Conservation (phyloP, 2,888 invertebrate genomes). For the Uropetala carovei region DNA sequence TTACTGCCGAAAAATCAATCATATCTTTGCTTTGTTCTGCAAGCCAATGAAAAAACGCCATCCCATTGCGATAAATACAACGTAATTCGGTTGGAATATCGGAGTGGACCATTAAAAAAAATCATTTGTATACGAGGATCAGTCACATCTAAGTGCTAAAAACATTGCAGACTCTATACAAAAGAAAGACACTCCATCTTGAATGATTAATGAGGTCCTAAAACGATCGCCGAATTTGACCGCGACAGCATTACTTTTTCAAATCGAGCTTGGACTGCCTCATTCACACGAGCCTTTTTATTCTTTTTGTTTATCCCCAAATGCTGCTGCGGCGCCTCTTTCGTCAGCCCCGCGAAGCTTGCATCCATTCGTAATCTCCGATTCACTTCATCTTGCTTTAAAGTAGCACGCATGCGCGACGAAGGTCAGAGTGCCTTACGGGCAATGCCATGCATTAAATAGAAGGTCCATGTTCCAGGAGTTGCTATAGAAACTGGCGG, state of each 20-base stretch:
- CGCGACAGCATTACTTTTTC: slow-evolving; percentile 14
- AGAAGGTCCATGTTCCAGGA: background rate
- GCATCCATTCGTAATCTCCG: no score
- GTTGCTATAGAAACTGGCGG: background rate
- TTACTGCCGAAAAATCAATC: no score
- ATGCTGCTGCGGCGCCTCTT: background rate
- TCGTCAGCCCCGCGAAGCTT: background rate
- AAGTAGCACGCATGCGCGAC: background rate
- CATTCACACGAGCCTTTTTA: background rate
- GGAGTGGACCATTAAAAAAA: no score
- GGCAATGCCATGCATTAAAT: background rate
- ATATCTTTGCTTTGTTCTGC: no score
- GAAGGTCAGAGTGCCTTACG: background rate
- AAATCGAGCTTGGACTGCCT: background rate
- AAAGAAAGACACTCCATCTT: background rate
- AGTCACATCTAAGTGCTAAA: background rate
- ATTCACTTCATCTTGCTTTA: background rate
- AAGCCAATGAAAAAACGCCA: no score
- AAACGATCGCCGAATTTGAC: background rate
- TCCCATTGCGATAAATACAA: no score
- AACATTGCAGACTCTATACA: slow-evolving; percentile 6
- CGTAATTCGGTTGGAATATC: no score
- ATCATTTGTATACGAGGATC: no score
- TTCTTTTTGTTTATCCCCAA: background rate
- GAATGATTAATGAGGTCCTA: slow-evolving; percentile 1